Percentiles rank a stretch among this genome's conserved stretches.
Evolutionary conservation across 2,113 vertebrate genomes (phyloP).

Genomic region (Neodon shergylaensis): DNA sequence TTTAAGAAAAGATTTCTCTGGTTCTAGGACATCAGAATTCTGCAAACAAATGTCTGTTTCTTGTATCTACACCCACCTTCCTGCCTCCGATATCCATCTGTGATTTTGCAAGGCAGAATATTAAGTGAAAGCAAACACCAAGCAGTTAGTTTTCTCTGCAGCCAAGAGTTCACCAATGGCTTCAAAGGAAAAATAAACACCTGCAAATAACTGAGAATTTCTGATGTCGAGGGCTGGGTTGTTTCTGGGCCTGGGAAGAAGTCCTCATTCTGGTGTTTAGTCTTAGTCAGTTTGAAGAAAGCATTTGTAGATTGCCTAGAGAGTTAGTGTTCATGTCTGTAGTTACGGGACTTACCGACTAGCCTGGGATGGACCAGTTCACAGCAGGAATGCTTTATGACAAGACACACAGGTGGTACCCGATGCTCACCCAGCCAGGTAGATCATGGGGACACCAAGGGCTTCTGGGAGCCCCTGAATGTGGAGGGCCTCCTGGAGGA

Average conservation of each 20-base stretch:
- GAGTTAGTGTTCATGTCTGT: not conserved
- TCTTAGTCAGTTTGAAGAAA: conserved; percentile 29
- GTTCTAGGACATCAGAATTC: conserved; percentile 8
- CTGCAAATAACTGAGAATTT: conserved; percentile 12
- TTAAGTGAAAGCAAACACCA: not conserved
- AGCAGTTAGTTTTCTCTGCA: not conserved
- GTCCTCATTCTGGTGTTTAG: not conserved
- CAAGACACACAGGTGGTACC: not conserved
- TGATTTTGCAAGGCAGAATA: conserved; percentile 34
- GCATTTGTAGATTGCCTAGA: not conserved
- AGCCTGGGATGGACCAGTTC: not conserved
- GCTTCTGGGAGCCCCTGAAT: not conserved
- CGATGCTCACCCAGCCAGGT: not conserved
- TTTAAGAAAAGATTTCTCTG: conserved; percentile 29
- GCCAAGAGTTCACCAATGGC: not conserved
- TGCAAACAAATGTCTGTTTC: conserved; percentile 49
- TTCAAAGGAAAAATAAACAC: not conserved
- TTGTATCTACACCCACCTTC: not conserved
- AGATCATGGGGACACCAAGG: not conserved
- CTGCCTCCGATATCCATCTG: conserved; percentile 35
- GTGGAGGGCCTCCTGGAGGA: not conserved
- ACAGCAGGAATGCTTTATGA: not conserved
- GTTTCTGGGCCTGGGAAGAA: not conserved
- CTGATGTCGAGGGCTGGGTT: not conserved
- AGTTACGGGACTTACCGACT: not conserved